These are phyloP conservation scores for Cichladusa arquata DNA, from an alignment of 2,113 vertebrate genomes.

Conservation along the genomic window DNA sequence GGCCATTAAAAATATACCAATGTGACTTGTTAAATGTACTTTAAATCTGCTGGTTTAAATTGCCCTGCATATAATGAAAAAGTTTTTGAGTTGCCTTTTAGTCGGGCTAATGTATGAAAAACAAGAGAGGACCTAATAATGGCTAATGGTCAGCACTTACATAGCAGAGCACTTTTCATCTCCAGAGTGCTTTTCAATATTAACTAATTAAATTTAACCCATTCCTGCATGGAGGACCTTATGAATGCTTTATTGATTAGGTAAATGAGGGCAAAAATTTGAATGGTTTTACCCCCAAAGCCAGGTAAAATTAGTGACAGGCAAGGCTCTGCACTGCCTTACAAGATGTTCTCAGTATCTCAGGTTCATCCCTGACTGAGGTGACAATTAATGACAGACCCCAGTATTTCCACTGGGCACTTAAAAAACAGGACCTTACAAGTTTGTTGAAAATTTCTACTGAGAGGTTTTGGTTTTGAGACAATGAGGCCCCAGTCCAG, in stretches of 20 bases:
- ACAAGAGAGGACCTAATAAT: background rate
- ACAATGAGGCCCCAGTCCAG: background rate
- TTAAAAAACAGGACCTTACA: background rate
- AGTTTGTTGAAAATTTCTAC: background rate
- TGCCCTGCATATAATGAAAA: background rate
- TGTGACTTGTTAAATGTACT: background rate
- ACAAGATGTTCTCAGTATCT: background rate
- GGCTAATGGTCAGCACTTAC: background rate
- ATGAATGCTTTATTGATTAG: background rate
- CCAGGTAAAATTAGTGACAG: background rate
- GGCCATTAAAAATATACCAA: background rate
- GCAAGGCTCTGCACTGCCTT: background rate
- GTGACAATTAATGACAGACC: background rate
- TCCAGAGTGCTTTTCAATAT: constrained; percentile 20
- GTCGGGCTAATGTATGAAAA: background rate
- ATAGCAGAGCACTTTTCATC: background rate
- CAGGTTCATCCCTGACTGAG: background rate
- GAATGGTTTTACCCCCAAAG: background rate
- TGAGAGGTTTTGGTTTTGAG: background rate
- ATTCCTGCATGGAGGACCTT: background rate
- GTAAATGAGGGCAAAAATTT: background rate
- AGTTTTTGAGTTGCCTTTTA: background rate
- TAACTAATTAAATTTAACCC: constrained; percentile 38
- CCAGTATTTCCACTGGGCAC: background rate
- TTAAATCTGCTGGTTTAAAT: background rate